Conservation (phyloP, 23 tunicate species). For the Ascidia mentula region DNA sequence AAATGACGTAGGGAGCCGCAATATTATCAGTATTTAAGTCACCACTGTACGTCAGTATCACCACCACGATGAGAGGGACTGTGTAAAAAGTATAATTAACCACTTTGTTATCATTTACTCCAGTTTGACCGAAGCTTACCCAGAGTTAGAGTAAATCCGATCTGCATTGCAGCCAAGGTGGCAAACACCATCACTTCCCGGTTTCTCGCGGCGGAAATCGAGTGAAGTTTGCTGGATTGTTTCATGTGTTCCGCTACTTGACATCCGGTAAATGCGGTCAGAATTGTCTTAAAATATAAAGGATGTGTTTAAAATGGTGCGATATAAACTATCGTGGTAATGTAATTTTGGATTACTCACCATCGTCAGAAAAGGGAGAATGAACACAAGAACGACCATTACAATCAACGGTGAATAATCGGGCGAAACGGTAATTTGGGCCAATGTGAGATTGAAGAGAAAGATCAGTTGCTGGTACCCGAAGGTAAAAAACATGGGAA, state of each 20-base stretch:
- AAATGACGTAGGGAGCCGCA: not conserved
- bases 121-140: not conserved
- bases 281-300: not conserved
- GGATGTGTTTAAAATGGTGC: no score
- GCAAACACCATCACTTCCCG: constrained; percentile 7
- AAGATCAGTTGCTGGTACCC: not conserved
- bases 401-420: not conserved
- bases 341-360: no score
- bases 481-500: not conserved
- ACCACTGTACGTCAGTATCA: not conserved
- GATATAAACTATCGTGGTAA: no score
- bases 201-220: not conserved
- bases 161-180: constrained; percentile 2
- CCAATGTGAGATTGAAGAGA: not conserved
- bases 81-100: no score
- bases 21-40: not conserved
- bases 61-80: not conserved
- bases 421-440: not conserved
- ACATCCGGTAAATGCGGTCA: not conserved
- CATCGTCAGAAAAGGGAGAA: not conserved
- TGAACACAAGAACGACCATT: not conserved
- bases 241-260: not conserved
- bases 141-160: constrained; percentile 8
- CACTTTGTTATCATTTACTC: not conserved
- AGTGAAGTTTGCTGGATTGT: not conserved